Evolutionary conservation across 2,797 vertebrate genomes (phyloP), one percentile per base, ranked within the genome.

Genomic region (Emydoidea blandingii): DNA sequence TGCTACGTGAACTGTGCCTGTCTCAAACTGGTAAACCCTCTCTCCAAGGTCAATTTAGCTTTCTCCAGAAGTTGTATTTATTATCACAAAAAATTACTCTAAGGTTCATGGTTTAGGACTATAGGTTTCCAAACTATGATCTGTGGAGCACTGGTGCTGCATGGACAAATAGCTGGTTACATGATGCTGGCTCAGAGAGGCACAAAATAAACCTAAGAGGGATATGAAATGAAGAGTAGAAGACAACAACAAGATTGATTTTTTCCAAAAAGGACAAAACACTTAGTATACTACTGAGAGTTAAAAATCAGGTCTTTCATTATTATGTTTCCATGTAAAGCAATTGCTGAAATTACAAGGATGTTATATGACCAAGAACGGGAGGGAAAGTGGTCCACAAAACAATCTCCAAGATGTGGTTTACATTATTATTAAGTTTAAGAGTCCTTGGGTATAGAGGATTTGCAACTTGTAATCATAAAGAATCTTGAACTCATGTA

Each of bases 51-150:
- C n/a, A 84, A 84, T 2, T 79, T 53, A 9, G 14, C 85, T 95
- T 95, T 52, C 54, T 90, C 72, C 85, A 87, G 47, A 79, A 83
- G 89, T 79, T 83, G 56, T 65, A 65, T n/a, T 65, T 65, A 31
- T 12, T 88, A 88, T 78, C 8, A 82, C 65, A 4, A 86, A 88
- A 91, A 88, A 54, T 57, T 0, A 76, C n/a, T 79, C 0, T 0
- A 80, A 53, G 56, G 83, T 81, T 23, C 57, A 53, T 6, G 79
- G 56, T 23, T 76, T 79, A 81, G 14, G 81, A 87, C 10, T 52
- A 68, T 6, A 47, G 0, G 0, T 88, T 95, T 80, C 87, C 90
- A 93, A 0, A 0, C 87, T 47, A 23, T 91, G 68, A 91, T 88
- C 89, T 5, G 7, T 68, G 91, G 81, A 34, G 54, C 52, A n/a